Evolutionary conservation across 2,797 vertebrate species (phyloP).

Genomic region (Hippopotamyrus pictus): DNA sequence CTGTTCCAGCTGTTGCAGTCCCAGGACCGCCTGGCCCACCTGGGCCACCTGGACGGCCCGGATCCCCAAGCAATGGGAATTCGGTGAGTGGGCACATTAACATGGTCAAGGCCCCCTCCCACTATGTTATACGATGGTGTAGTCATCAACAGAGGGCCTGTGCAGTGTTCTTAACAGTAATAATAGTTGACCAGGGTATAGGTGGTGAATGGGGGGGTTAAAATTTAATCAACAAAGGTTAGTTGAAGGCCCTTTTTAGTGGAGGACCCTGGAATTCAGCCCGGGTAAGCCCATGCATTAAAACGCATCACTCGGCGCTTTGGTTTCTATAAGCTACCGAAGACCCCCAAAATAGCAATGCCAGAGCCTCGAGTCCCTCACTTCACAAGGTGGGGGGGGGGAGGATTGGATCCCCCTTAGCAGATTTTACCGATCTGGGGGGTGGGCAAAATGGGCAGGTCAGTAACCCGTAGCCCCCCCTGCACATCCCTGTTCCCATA

Average conservation of each 20-base stretch:
- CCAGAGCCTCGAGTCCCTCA: background rate
- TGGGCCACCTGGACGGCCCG: slow-evolving; percentile 77
- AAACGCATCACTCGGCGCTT: background rate
- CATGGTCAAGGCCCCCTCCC: background rate
- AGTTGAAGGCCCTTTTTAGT: background rate
- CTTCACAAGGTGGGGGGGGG: background rate
- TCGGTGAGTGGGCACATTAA: slow-evolving; percentile 53
- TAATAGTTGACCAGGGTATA: background rate
- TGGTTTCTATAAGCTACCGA: background rate
- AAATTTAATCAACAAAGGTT: background rate
- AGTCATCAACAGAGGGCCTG: background rate
- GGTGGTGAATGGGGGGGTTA: background rate
- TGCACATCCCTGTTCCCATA: background rate
- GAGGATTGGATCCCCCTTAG: background rate
- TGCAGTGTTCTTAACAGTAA: background rate
- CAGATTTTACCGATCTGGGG: background rate
- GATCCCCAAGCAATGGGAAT: slow-evolving; percentile 60
- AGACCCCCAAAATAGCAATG: background rate
- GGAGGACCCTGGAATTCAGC: background rate
- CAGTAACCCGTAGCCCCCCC: background rate
- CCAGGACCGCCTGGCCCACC: slow-evolving; percentile 79
- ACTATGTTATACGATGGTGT: background rate
- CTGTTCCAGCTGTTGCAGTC: slow-evolving; percentile 57
- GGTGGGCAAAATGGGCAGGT: background rate
- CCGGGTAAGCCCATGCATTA: background rate